phyloP scores from a whole-genome alignment of 2,797 vertebrate species.

The Clarias platycephalus region DNA sequence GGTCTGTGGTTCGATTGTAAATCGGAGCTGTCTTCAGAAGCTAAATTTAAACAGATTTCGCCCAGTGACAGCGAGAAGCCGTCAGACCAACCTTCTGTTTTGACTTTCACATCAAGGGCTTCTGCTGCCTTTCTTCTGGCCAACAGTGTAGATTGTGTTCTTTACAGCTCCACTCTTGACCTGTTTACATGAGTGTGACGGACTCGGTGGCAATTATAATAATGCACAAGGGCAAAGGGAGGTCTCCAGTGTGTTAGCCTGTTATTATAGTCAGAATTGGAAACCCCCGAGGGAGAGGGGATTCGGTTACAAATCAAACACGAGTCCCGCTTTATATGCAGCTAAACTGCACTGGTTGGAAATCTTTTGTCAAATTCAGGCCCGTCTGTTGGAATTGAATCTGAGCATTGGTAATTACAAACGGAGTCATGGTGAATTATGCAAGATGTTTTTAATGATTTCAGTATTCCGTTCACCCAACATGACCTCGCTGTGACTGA shows the following conservation, averaged over 20 bases:
- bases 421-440: conserved; percentile 57
- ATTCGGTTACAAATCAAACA: conserved; percentile 60
- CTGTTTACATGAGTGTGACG: conserved; percentile 52
- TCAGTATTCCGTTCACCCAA: conserved; percentile 54
- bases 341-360: conserved; percentile 57
- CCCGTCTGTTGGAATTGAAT: conserved; percentile 56
- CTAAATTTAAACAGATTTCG: conserved; percentile 56
- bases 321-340: conserved; percentile 49
- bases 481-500: conserved; percentile 53
- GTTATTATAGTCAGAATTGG: conserved; percentile 54
- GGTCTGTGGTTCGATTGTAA: conserved; percentile 49
- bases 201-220: conserved; percentile 47
- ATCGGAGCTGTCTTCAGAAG: conserved; percentile 47
- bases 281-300: conserved; percentile 51
- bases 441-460: conserved; percentile 59
- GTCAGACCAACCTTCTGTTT: conserved; percentile 45
- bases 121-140: conserved; percentile 45
- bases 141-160: conserved; percentile 48
- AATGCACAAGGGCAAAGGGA: conserved; percentile 43
- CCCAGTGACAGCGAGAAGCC: conserved; percentile 49
- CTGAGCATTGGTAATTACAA: conserved; percentile 56
- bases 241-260: conserved; percentile 53
- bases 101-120: conserved; percentile 49
- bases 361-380: conserved; percentile 57
- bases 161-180: conserved; percentile 55